These are phyloP conservation scores for Alethe diademata DNA, from an alignment of 2,113 vertebrate species.

Conservation along the genomic window DNA sequence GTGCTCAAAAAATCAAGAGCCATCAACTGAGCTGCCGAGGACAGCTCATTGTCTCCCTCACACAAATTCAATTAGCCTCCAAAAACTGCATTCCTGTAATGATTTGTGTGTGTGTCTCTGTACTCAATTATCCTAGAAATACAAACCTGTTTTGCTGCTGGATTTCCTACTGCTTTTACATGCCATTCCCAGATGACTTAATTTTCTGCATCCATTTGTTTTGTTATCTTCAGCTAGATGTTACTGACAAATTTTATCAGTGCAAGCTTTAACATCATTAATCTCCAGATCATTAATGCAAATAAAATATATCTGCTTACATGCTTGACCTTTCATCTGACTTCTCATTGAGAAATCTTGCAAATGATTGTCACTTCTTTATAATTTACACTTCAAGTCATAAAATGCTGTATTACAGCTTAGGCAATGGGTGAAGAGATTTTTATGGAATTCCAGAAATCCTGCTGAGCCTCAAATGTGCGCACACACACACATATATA, in stretches of 20 bases:
- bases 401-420: background rate
- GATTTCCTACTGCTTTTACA: background rate
- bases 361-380: background rate
- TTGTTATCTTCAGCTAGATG: background rate
- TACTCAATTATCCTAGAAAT: background rate
- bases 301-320: background rate
- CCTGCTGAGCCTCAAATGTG: background rate
- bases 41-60: background rate
- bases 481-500: rapidly evolving
- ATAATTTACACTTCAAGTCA: background rate
- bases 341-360: background rate
- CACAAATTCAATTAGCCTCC: background rate
- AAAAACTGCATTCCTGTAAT: background rate
- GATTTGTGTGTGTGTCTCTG: background rate
- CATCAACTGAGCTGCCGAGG: background rate
- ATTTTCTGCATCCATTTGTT: background rate
- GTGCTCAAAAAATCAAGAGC: background rate
- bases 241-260: background rate
- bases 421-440: background rate
- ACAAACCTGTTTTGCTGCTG: background rate
- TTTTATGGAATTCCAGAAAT: background rate
- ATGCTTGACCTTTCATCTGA: background rate
- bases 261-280: background rate
- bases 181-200: background rate
- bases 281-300: background rate